Evolutionary conservation across 2,888 invertebrate species (phyloP).

Genomic region (Watsonalla binaria): DNA sequence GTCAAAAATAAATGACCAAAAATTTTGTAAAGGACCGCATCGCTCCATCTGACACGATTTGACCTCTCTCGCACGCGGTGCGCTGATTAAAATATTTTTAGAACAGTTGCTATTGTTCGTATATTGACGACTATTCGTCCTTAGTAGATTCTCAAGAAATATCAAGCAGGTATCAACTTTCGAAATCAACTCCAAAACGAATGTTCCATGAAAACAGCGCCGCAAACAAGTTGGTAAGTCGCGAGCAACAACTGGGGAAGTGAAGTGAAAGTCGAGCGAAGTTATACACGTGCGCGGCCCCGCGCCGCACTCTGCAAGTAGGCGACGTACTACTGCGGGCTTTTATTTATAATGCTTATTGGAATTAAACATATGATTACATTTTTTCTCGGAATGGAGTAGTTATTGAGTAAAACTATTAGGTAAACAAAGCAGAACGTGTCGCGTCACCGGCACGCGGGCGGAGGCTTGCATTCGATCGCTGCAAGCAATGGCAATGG

Average conservation of each 20-base stretch:
- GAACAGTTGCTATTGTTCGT: neutral
- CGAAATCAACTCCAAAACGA: neutral
- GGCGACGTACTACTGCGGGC: slow-evolving; percentile 8
- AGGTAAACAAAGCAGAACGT: slow-evolving; percentile 53
- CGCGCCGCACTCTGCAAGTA: slow-evolving; percentile 3
- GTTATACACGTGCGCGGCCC: slow-evolving; percentile 34
- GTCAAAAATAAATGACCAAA: slow-evolving; percentile 8
- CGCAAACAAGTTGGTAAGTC: slow-evolving; percentile 18
- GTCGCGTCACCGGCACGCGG: slow-evolving; percentile 51
- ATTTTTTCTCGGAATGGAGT: slow-evolving; percentile 12
- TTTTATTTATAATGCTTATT: slow-evolving; percentile 2
- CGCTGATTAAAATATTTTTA: neutral
- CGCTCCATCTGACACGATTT: slow-evolving; percentile 13
- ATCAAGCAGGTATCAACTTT: neutral
- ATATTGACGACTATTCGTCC: too few species aligned
- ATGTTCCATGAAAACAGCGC: slow-evolving; percentile 12
- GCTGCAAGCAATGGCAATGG: slow-evolving; percentile 49
- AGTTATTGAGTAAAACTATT: slow-evolving; percentile 35
- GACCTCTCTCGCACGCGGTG: slow-evolving; percentile 1
- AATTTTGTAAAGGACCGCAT: slow-evolving; percentile 13
- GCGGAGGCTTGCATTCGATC: slow-evolving; percentile 57
- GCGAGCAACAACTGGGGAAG: slow-evolving; percentile 20
- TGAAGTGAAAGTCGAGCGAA: slow-evolving; percentile 56
- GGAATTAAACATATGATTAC: slow-evolving; percentile 4
- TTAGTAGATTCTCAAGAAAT: too few species aligned